Conservation (phyloP, 2,797 vertebrate genomes). For the Ctenopoma multispine region DNA sequence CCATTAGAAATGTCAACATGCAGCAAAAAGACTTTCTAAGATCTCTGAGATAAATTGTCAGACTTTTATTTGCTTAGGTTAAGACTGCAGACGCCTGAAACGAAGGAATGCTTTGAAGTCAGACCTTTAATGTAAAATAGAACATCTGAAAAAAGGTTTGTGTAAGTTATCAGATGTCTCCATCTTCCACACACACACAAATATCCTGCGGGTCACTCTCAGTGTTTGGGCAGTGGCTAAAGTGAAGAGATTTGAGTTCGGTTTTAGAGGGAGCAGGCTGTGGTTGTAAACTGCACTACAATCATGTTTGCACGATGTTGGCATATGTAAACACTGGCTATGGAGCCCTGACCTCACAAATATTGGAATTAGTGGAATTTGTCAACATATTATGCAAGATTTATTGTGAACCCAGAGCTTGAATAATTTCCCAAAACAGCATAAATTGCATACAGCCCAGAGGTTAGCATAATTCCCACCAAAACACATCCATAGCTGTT, state of each 20-base stretch:
- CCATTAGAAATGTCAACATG: background rate
- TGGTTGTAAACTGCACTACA: background rate
- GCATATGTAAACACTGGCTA: conserved; percentile 15
- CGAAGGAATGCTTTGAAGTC: background rate
- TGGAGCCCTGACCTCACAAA: conserved; percentile 20
- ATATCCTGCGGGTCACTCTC: background rate
- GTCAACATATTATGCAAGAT: conserved; percentile 39
- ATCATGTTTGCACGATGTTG: conserved; percentile 17
- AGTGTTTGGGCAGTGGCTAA: background rate
- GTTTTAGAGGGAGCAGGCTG: too few relatives aligned
- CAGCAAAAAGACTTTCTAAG: background rate
- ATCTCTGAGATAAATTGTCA: too few relatives aligned
- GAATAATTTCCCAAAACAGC: conserved; percentile 37
- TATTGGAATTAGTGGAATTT: conserved; percentile 44
- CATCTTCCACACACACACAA: background rate
- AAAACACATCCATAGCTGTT: conserved; percentile 13
- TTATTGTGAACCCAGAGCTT: conserved; percentile 32
- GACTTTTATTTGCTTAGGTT: background rate
- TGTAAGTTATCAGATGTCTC: background rate
- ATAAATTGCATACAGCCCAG: conserved; percentile 38
- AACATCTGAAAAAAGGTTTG: background rate
- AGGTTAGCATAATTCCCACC: conserved; percentile 37
- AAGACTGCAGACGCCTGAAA: background rate
- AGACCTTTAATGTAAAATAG: background rate
- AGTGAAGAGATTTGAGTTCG: too few relatives aligned